phyloP scores from a whole-genome alignment of 2,888 invertebrate species.

The Leptinotarsa haldemani region DNA sequence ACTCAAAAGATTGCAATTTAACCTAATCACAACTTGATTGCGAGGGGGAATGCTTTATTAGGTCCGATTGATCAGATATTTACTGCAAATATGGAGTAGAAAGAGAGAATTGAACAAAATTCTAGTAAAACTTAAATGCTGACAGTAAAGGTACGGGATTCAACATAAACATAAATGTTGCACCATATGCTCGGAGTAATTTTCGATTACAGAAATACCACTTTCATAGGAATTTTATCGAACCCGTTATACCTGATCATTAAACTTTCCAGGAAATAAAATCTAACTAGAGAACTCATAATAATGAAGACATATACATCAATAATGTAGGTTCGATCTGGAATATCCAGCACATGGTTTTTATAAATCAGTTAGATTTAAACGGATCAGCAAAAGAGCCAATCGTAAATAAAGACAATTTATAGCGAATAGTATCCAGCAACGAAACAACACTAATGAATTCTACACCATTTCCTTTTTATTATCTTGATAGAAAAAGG shows the following conservation, averaged over 20 bases:
- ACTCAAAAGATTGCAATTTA: too few species aligned
- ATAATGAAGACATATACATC: conserved; percentile 5
- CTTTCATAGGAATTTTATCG: not conserved
- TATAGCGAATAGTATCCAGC: conserved; percentile 36
- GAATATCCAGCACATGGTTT: not conserved
- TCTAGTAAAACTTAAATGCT: too few species aligned
- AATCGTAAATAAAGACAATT: conserved; percentile 27
- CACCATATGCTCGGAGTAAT: not conserved
- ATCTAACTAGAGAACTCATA: conserved; percentile 5
- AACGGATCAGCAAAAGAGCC: conserved; percentile 9
- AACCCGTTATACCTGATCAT: not conserved
- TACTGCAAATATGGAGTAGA: too few species aligned
- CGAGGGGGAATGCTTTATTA: too few species aligned
- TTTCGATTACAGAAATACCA: conserved; percentile 8
- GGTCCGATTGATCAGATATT: too few species aligned
- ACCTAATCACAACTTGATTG: too few species aligned
- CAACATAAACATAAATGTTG: not conserved
- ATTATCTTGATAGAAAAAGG: conserved; percentile 42
- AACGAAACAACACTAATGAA: conserved; percentile 31
- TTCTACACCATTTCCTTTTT: conserved; percentile 32
- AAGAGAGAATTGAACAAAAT: too few species aligned
- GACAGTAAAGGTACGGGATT: not conserved
- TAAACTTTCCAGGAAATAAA: not conserved
- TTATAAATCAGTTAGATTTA: not conserved
- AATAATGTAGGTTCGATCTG: not conserved